These are phyloP conservation scores for Cepaea hortensis DNA, from an alignment of 2,888 invertebrate genomes.

Conservation along the genomic window DNA sequence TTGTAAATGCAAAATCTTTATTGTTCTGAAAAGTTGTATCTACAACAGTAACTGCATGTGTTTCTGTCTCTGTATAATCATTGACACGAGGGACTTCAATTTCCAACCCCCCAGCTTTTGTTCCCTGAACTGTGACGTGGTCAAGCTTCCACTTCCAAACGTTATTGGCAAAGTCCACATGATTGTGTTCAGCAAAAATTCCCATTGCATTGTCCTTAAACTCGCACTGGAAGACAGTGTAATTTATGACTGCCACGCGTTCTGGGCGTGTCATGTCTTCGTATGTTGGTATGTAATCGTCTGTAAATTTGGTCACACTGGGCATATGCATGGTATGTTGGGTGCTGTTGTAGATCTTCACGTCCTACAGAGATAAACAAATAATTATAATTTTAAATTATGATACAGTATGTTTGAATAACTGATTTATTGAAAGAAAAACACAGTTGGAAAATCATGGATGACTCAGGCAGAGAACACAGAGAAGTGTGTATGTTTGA, in stretches of 20 bases:
- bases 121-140: slow-evolving; percentile 90
- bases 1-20: slow-evolving; percentile 86
- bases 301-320: slow-evolving; percentile 74
- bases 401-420: too few species aligned
- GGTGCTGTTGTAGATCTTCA: slow-evolving; percentile 62
- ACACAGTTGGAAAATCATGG: too few species aligned
- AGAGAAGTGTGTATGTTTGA: too few species aligned
- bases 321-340: slow-evolving; percentile 74
- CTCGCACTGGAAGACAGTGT: slow-evolving; percentile 89
- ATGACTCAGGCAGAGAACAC: too few species aligned
- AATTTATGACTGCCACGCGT: slow-evolving; percentile 91
- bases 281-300: slow-evolving; percentile 73
- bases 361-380: slow-evolving; percentile 40
- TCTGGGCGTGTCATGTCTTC: slow-evolving; percentile 80
- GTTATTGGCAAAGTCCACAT: slow-evolving; percentile 96
- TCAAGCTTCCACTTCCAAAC: slow-evolving; percentile 95
- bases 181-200: slow-evolving; percentile 90
- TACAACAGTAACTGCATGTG: slow-evolving; percentile 88
- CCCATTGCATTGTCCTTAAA: slow-evolving; percentile 89
- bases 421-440: too few species aligned
- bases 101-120: slow-evolving; percentile 90
- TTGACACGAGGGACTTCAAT: slow-evolving; percentile 91
- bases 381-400: background rate
- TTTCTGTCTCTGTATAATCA: slow-evolving; percentile 61
- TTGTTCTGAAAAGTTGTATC: slow-evolving; percentile 93